These are phyloP conservation scores for Melanostoma scalare DNA, from an alignment of 2,888 invertebrate species.

Conservation along the genomic window DNA sequence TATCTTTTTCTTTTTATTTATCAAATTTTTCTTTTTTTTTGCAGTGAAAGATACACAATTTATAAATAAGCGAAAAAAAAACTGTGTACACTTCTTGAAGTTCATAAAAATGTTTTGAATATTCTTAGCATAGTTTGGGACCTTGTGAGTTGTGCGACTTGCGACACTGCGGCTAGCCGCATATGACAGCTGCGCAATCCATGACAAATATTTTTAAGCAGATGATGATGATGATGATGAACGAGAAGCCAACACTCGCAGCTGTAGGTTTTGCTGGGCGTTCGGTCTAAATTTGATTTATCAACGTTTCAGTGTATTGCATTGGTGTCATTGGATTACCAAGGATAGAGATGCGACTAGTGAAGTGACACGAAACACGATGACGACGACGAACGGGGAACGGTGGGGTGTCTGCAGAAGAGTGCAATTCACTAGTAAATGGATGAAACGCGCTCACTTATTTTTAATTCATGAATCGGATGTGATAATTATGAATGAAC, in stretches of 20 bases:
- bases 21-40: slow-evolving; percentile 19
- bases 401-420: not conserved
- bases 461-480: slow-evolving; percentile 72
- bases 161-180: slow-evolving; percentile 8
- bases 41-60: slow-evolving; percentile 10
- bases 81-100: slow-evolving; percentile 13
- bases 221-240: slow-evolving; percentile 17
- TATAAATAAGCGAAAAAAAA: not conserved
- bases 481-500: slow-evolving; percentile 72
- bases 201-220: slow-evolving; percentile 51
- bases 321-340: slow-evolving; percentile 33
- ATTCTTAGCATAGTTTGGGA: slow-evolving; percentile 11
- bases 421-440: slow-evolving; percentile 25
- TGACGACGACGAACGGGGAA: not conserved
- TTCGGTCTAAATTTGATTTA: slow-evolving; percentile 57
- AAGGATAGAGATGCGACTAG: not conserved
- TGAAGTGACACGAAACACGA: slow-evolving; percentile 15
- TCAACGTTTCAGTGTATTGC: slow-evolving; percentile 41
- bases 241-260: not conserved
- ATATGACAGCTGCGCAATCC: slow-evolving; percentile 56
- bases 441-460: slow-evolving; percentile 64
- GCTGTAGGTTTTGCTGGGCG: too few species aligned
- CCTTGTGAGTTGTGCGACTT: slow-evolving; percentile 9
- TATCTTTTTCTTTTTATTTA: not conserved
- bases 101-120: slow-evolving; percentile 19